phyloP scores from a whole-genome alignment of 2,888 invertebrate genomes.

The Lasioglossum zephyrum region DNA sequence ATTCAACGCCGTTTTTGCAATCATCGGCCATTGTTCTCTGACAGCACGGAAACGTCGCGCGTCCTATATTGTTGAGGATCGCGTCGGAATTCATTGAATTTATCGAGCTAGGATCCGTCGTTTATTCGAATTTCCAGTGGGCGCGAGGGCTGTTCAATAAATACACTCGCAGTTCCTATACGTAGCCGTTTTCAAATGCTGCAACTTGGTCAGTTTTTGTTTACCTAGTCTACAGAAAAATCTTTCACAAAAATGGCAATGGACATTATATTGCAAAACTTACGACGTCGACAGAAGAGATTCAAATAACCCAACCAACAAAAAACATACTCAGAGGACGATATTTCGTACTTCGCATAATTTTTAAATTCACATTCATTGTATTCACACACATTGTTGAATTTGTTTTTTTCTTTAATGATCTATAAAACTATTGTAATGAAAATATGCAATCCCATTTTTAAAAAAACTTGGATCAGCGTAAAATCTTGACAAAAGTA shows the following conservation, averaged over 20 bases:
- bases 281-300: no score
- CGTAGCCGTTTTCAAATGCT: neutral
- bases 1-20: slow-evolving; percentile 47
- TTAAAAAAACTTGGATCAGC: no score
- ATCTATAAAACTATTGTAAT: no score
- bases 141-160: neutral
- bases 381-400: no score
- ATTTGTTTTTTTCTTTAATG: no score
- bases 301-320: no score
- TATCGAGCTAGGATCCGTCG: slow-evolving; percentile 20
- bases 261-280: no score
- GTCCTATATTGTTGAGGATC: slow-evolving; percentile 17
- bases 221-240: neutral
- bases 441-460: no score
- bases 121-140: slow-evolving; percentile 22
- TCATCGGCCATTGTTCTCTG: slow-evolving; percentile 49
- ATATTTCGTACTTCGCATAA: no score
- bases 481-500: no score
- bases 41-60: slow-evolving; percentile 10
- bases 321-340: no score
- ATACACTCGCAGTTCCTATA: neutral
- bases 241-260: neutral
- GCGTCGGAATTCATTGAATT: slow-evolving; percentile 41
- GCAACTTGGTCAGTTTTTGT: neutral
- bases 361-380: no score